Evolutionary conservation across 1,140 invertebrate genomes (phyloP), one percentile per base, ranked within the genome.

Genomic region (Mesaphorura yosii): DNA sequence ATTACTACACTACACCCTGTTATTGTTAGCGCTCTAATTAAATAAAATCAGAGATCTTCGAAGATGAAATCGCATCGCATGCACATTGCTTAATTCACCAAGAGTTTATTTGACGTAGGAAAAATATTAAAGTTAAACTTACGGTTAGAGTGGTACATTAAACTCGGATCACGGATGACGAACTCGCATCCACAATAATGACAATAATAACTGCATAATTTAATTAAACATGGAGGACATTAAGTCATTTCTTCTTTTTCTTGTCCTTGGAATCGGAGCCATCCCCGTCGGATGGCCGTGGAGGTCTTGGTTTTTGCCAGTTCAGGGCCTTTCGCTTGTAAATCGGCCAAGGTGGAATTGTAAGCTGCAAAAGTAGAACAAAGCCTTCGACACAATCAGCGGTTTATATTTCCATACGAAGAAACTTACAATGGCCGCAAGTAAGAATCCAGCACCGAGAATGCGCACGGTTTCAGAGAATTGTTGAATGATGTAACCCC

Each of bases 401-500:
- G 41, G 22, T n/a, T 7, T 10, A 20, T 42, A 42, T 12, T 25
- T 12, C 28, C 7, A 39, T 20, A 38, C 28, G 26, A 20, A 55
- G 10, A 22, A 57, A 67, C 80, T 80, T 71, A 90, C 80, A 64
- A 94, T 70, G 31, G 83, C 80, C 44, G 88, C 88, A 55, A 94
- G 70, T 1, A 85, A 70, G 68, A 93, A 92, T 56, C 91, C 90
- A 64, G 84, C 87, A 22, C 82, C 84, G n/a, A 95, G 72, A 65
- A 93, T 88, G 54, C 89, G 90, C 19, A 94, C 83, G 5, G 90
- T 92, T 68, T 92, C 87, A 0, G 89, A 94, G 68, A 94, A 95
- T 69, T 93, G 87, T 70, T 96, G 89, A 64, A 91, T 88, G 20
- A 87, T 78, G 53, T 90, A 93, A n/a, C 91, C 91, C 82, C 86